These are phyloP conservation scores for Dexiosoma caninum DNA, from an alignment of 2,888 invertebrate species.

Conservation along the genomic window DNA sequence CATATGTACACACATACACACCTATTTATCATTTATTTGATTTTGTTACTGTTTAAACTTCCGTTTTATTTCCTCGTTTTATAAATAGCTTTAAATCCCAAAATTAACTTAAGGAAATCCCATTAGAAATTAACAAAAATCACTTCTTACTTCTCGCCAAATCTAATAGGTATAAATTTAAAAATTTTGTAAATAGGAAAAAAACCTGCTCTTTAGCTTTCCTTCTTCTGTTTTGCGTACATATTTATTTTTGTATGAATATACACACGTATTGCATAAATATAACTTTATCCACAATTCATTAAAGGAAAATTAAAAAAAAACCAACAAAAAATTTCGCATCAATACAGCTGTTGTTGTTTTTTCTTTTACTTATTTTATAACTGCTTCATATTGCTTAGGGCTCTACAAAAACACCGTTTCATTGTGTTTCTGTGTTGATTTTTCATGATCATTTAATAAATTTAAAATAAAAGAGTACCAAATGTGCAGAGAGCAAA, in stretches of 20 bases:
- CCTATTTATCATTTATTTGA: background rate
- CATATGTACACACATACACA: background rate
- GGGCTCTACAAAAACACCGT: slow-evolving; percentile 63
- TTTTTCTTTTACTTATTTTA: too few relatives aligned
- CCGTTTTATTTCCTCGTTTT: slow-evolving; percentile 28
- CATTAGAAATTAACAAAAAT: slow-evolving; percentile 3
- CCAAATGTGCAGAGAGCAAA: background rate
- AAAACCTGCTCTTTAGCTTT: slow-evolving; percentile 26
- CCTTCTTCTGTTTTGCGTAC: background rate
- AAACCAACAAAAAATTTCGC: slow-evolving; percentile 55
- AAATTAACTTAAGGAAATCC: background rate
- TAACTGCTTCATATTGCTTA: slow-evolving; percentile 64
- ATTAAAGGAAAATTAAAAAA: slow-evolving; percentile 47
- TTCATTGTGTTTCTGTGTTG: slow-evolving; percentile 48
- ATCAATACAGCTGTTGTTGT: slow-evolving; percentile 63
- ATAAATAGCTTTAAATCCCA: slow-evolving; percentile 17
- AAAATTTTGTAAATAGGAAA: slow-evolving; percentile 20
- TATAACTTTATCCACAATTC: slow-evolving; percentile 61
- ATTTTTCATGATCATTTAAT: slow-evolving; percentile 58
- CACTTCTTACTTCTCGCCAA: background rate
- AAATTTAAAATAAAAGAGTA: slow-evolving; percentile 22
- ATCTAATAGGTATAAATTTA: background rate
- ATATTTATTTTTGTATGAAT: too few relatives aligned
- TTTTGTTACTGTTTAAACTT: background rate
- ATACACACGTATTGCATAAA: background rate